Base-by-base conservation (phyloP, 2,113 vertebrate species). In the Brevimyrus niger region DNA sequence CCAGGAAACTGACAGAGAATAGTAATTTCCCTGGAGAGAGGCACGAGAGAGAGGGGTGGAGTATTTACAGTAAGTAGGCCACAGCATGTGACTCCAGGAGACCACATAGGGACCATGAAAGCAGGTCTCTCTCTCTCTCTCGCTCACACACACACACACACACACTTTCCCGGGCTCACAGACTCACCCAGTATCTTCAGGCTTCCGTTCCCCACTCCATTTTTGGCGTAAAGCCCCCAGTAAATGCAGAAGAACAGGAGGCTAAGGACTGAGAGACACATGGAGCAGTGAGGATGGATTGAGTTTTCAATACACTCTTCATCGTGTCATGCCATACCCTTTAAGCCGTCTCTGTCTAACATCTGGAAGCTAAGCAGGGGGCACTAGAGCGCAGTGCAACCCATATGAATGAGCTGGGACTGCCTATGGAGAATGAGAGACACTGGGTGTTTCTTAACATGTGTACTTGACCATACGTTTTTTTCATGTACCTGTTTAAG, bases 1-100 rank as follows among this genome's bases (percentile, higher is more conserved):
- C 95, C 94, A 98, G 94, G 95, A 97, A 98, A 94, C 97, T 98
- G 94, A 97, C 94, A 35, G 97, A 98, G 95, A 98, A 98, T 89
- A 98, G 95, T 93, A 98, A 95, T 95, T 98, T 98, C 94, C 97
- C 97, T 98, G 94, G 91, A 94, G 94, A 91, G 27, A 90, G 90
- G 91, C 88, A 92, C 89, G 85, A 92, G 51, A 90, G 87, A 83
- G 89, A 90, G 91, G 47, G 90, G 82, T 91, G 48, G 51, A 69
- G n/a, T 76, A 50, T 23, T 89, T 89, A 88, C 89, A 65, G 88
- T 92, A 95, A 95, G 93, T 94, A 95, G 93, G 92, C 92, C 92
- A 92, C 89, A 88, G 89, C 93, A 93, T 93, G 92, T 44, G 4
- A 94, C 93, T 91, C 51, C 89, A 92, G 91, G 89, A 93, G 89